Conservation (phyloP, 2,888 invertebrate genomes). For the Lordiphosa fenestrarum region DNA sequence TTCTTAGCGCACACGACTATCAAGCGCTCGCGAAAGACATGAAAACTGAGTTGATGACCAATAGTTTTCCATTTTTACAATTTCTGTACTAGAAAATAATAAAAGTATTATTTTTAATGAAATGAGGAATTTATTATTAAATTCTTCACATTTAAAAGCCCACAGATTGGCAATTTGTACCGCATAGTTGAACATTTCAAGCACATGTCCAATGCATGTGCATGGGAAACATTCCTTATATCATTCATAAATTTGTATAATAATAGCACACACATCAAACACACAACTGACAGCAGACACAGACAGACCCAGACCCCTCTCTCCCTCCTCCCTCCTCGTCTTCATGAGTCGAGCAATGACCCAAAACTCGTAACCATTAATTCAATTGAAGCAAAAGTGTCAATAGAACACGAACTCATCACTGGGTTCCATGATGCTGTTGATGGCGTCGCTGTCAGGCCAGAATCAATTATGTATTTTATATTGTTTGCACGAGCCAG, state of each 20-base stretch:
- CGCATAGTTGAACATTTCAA: conserved; percentile 19
- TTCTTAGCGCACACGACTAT: no score
- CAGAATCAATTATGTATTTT: conserved; percentile 52
- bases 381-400: conserved; percentile 54
- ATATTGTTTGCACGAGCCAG: conserved; percentile 41
- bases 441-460: conserved; percentile 15
- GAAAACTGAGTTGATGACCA: no score
- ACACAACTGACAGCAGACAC: conserved; percentile 10
- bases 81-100: no score
- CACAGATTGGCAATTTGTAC: conserved; percentile 1
- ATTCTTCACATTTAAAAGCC: conserved; percentile 4
- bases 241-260: no score
- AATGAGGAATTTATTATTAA: not conserved
- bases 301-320: not conserved
- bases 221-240: conserved; percentile 33
- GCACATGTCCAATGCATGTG: conserved; percentile 28
- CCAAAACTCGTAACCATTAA: conserved; percentile 43
- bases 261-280: conserved; percentile 8
- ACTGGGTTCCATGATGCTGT: conserved; percentile 5
- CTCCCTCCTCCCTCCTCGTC: not conserved
- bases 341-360: conserved; percentile 44
- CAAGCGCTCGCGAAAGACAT: no score
- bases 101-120: no score
- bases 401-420: conserved; percentile 50
- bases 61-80: no score